These are phyloP conservation scores for Monarcha castaneiventris DNA, from an alignment of 2,113 vertebrate genomes.

Conservation along the genomic window DNA sequence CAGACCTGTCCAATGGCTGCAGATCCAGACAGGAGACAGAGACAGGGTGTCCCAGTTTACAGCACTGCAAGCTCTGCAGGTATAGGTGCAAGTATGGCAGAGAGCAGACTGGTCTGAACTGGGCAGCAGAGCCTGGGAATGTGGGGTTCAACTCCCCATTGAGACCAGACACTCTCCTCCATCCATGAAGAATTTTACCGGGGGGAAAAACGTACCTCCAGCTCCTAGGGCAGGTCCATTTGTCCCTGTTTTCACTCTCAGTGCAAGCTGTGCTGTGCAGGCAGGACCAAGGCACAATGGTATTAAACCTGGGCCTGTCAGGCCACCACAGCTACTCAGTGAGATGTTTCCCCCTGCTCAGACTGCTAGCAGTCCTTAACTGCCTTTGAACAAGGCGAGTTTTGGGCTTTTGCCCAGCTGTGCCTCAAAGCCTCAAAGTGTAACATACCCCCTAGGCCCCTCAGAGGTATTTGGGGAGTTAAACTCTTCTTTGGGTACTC, in stretches of 20 bases:
- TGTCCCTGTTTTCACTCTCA: neutral
- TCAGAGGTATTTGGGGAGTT: neutral
- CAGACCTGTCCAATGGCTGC: neutral
- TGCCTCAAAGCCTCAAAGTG: neutral
- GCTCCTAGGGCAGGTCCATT: neutral
- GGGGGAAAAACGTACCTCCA: rapidly evolving
- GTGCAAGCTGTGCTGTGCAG: rapidly evolving
- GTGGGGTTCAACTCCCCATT: neutral
- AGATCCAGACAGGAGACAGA: neutral
- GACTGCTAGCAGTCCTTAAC: neutral
- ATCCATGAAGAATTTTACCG: neutral
- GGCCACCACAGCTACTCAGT: neutral
- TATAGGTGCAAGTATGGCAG: neutral
- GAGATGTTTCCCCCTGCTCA: neutral
- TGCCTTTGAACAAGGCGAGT: neutral
- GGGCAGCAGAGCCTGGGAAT: neutral
- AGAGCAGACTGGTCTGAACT: neutral
- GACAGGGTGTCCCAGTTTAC: neutral
- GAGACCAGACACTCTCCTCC: neutral
- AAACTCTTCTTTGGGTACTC: neutral
- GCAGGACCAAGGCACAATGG: neutral
- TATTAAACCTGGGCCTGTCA: neutral
- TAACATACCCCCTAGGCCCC: neutral
- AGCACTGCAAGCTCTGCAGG: neutral
- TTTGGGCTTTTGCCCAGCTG: neutral